These are phyloP conservation scores for Tursiops truncatus DNA, from an alignment of 2,113 vertebrate genomes.

Conservation along the genomic window DNA sequence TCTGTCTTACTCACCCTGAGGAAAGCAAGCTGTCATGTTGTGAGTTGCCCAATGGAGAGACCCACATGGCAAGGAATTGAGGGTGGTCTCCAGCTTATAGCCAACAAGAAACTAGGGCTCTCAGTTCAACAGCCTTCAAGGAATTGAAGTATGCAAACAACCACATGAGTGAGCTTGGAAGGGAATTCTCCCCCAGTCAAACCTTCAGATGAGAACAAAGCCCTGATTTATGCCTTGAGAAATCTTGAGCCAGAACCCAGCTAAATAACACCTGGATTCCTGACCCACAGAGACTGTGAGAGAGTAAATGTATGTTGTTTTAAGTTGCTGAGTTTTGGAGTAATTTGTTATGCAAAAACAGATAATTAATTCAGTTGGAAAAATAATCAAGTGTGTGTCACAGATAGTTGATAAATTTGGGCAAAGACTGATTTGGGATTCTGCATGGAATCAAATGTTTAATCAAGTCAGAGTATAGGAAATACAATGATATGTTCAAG, in stretches of 20 bases:
- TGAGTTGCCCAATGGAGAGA: not conserved
- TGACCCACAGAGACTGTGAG: not conserved
- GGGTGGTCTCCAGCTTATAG: not conserved
- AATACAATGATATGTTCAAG: not conserved
- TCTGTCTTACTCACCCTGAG: not conserved
- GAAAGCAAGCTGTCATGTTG: not conserved
- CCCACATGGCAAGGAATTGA: not conserved
- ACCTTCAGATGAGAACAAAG: not conserved
- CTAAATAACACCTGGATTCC: not conserved
- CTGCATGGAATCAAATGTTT: not conserved
- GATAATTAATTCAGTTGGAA: not conserved
- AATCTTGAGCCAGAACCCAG: not conserved
- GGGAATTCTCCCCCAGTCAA: not conserved
- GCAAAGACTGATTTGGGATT: not conserved
- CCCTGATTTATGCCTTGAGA: not conserved
- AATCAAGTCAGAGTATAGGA: not conserved
- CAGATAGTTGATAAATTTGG: not conserved
- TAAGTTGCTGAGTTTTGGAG: not conserved
- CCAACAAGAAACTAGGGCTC: not conserved
- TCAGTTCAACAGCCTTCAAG: not conserved
- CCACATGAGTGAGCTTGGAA: not conserved
- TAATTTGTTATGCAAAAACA: not conserved
- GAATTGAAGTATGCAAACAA: not conserved
- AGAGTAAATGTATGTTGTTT: not conserved
- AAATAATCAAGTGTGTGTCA: conserved; percentile 8